Evolutionary conservation across 2,888 invertebrate genomes (phyloP), one percentile per base, ranked within the genome.

Genomic region (Corbicula japonica): DNA sequence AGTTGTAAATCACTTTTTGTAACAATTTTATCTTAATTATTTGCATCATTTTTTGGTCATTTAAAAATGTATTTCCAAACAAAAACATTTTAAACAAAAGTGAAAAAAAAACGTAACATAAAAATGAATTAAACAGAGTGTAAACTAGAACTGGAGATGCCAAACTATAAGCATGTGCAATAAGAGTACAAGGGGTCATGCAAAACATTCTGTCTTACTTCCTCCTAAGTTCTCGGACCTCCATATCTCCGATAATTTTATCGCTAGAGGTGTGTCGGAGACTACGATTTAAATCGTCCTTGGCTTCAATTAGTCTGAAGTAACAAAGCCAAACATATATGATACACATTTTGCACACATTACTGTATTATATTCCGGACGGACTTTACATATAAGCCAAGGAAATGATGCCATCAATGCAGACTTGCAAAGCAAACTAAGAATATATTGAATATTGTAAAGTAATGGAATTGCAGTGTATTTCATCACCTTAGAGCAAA

Each of bases 171-270:
- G 70, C 70, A 54, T 48, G 76, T 76, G 74, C 76, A 70, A 48
- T 63, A 63, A 26, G 35, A 50, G 21, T 48, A 62, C 32, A 68
- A 69, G 23, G 65, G 73, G 74, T 74, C 76, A 80, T 73, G 75
- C 70, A 73, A 72, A 69, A 62, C 44, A 38, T 32, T 35, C 23
- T 34, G 34, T 86, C 91, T 88, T 89, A 93, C 93, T 92, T 92
- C 76, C 90, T 77, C 63, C 91, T 79, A 34, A 93, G 89, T 54
- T 93, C 92, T 38, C 87, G 80, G 48, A 88, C 79, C 82, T 93
- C 93, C 69, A 90, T 84, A 61, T 93, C 92, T 21, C 87, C 86
- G 65, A 92, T 90, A 88, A 93, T 93, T 85, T 93, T 92, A 56
- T 91, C 92, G 81, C 91, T 92, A 52, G 89, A 88, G 3, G 92